Conservation (phyloP, 1,140 invertebrate genomes). For the Penaeus indicus region DNA sequence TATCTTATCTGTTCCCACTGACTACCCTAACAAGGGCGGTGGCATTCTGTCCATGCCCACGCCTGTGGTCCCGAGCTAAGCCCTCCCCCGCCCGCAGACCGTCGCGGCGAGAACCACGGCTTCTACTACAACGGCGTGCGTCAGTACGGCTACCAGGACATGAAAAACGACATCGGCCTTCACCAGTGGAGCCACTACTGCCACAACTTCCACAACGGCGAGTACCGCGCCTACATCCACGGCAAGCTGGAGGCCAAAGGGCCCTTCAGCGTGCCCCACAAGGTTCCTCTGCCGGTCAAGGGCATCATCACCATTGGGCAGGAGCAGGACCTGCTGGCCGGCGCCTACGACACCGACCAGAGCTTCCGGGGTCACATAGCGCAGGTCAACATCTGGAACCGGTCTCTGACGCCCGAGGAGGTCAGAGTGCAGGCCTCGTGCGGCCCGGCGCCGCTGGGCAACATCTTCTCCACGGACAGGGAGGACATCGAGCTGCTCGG, state of each 20-base stretch:
- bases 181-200: constrained; percentile 58
- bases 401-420: constrained; percentile 48
- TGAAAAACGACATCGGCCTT: constrained; percentile 59
- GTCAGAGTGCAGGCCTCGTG: constrained; percentile 37
- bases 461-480: constrained; percentile 56
- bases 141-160: constrained; percentile 55
- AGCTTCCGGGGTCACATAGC: constrained; percentile 52
- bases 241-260: constrained; percentile 49
- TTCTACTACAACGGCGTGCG: constrained; percentile 60
- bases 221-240: constrained; percentile 54
- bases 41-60: too few relatives aligned
- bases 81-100: neutral
- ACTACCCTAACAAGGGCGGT: too few relatives aligned
- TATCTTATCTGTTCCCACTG: too few relatives aligned
- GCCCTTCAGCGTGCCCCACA: constrained; percentile 57
- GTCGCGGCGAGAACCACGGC: constrained; percentile 51
- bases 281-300: constrained; percentile 51
- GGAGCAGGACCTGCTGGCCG: constrained; percentile 54
- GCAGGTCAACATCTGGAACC: constrained; percentile 58
- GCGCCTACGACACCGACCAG: constrained; percentile 55
- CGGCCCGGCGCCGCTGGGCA: constrained; percentile 25
- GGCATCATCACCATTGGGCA: constrained; percentile 58
- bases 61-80: neutral
- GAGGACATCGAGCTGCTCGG: constrained; percentile 51
- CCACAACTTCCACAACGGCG: constrained; percentile 58